Base-by-base conservation (phyloP, 2,797 vertebrate species). In the Poeciliopsis infans region DNA sequence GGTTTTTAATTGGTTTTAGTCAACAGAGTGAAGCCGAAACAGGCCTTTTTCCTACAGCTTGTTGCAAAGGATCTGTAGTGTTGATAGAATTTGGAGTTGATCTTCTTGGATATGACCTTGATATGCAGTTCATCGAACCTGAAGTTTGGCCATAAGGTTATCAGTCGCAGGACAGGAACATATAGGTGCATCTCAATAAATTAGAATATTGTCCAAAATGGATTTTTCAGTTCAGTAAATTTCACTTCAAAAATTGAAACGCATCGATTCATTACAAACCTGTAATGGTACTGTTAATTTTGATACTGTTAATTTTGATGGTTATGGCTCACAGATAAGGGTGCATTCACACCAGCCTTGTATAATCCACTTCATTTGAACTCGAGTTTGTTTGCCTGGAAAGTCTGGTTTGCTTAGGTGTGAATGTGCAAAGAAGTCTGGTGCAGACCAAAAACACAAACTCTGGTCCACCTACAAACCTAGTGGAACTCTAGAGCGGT, bases 31-130 rank as follows among this genome's bases (percentile, higher is more conserved):
- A 83, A 75, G 83, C 20, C 55, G 55, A 81, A 86, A 77, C 75
- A 72, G 74, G 78, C 7, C 15, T 64, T 36, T 64, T 36, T 7
- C 31, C 16, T 12, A 25, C 41, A 68, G 36, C 64, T 41, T 66
- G 8, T 20, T 11, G 64, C 23, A 4, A 39, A 23, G 64, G 64
- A 5, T 23, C 20, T 39, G 5, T 25, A 25, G 18, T 68, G 79
- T 57, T 68, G 53, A 75, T 61, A 79, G 70, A 46, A 59, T 77
- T 81, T 86, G 84, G 77, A 85, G 68, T 81, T 77, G 74, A 72
- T 70, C 81, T 83, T 75, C 84, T 82, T 25, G 82, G 84, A 83
- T 88, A 87, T 88, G 85, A 74, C 84, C 75, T 86, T 78, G 71
- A 82, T 82, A 84, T 81, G 59, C 84, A 87, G 85, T 81, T 83